These are phyloP conservation scores for Marisa cornuarietis DNA, from an alignment of 1,140 invertebrate genomes.

Conservation along the genomic window DNA sequence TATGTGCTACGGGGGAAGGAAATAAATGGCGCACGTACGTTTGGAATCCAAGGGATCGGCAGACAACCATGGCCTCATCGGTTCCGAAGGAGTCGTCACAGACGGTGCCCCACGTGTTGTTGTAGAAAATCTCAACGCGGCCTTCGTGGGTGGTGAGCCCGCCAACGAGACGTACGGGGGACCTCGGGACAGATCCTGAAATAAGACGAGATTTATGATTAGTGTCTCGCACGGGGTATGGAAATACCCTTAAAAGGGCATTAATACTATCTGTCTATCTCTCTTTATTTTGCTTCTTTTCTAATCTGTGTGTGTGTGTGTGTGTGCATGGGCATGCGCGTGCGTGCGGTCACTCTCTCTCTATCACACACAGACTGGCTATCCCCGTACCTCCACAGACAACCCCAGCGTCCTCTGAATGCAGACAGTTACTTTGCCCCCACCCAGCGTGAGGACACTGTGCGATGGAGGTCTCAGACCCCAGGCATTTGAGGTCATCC, in stretches of 20 bases:
- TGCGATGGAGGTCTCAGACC: constrained; percentile 75
- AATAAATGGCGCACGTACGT: constrained; percentile 28
- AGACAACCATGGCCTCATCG: constrained; percentile 76
- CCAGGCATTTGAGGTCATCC: constrained; percentile 77
- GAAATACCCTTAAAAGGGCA: not conserved
- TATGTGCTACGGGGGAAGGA: no score
- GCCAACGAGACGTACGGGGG: constrained; percentile 28
- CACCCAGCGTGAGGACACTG: constrained; percentile 79
- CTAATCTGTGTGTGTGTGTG: not conserved
- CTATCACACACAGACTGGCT: not conserved
- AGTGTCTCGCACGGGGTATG: no score
- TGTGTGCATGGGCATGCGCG: no score
- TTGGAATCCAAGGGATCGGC: constrained; percentile 73
- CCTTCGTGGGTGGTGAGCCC: constrained; percentile 63
- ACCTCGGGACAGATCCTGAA: not conserved
- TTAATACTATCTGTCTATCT: not conserved
- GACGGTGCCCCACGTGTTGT: constrained; percentile 76
- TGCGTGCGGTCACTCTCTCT: no score
- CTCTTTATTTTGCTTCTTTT: not conserved
- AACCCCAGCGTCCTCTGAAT: constrained; percentile 72
- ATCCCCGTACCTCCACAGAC: constrained; percentile 29
- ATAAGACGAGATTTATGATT: not conserved
- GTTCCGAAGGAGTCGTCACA: constrained; percentile 81
- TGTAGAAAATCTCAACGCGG: constrained; percentile 76
- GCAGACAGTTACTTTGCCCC: constrained; percentile 78